Conservation (phyloP, 2,888 invertebrate genomes). For the Coleophora flavipennella region DNA sequence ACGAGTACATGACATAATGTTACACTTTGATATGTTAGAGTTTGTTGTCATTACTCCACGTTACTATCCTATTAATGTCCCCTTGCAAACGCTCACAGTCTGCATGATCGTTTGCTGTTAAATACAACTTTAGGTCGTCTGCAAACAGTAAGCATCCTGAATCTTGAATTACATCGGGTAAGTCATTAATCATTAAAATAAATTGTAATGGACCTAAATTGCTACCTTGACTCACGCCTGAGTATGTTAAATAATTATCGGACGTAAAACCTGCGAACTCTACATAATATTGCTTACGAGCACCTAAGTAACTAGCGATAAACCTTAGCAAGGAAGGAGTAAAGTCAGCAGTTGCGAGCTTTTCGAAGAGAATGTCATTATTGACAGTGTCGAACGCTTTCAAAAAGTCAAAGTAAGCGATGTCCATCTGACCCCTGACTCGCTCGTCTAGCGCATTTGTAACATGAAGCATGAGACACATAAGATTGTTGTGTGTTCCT, state of each 20-base stretch:
- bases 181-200: background rate
- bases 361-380: background rate
- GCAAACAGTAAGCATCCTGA: background rate
- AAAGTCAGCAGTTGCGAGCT: background rate
- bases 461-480: background rate
- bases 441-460: background rate
- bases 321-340: background rate
- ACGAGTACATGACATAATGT: background rate
- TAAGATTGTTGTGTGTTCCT: constrained; percentile 1
- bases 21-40: background rate
- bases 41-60: background rate
- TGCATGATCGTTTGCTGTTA: background rate
- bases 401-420: background rate
- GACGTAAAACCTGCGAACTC: background rate
- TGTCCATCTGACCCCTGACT: too few relatives aligned
- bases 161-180: background rate
- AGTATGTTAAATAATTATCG: background rate
- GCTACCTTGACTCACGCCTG: constrained; percentile 1
- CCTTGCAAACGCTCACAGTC: background rate
- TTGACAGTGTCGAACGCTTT: background rate
- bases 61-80: background rate
- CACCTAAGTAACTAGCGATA: background rate
- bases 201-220: background rate
- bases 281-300: background rate
- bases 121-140: background rate